Evolutionary conservation across 2,113 vertebrate species (phyloP).

Genomic region (Phycodurus eques): DNA sequence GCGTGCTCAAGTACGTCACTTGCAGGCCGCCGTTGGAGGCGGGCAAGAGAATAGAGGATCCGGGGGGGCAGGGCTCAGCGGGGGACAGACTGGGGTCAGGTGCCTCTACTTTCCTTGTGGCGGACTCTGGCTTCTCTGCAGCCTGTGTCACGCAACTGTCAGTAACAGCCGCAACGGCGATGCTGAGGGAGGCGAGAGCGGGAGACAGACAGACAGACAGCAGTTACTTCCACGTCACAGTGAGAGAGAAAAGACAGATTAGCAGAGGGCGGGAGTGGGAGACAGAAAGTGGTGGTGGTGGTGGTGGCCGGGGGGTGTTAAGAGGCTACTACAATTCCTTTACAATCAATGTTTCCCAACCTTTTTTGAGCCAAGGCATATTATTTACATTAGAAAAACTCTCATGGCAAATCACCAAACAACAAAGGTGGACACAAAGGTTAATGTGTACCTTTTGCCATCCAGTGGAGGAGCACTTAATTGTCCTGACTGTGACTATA

Average conservation of each 20-base stretch:
- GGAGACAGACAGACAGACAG: conserved; percentile 51
- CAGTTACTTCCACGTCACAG: conserved; percentile 62
- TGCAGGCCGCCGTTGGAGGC: conserved; percentile 72
- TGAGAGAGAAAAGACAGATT: conserved; percentile 61
- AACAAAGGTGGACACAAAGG: too few species aligned
- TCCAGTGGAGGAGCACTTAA: too few species aligned
- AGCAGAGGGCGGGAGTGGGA: conserved; percentile 44
- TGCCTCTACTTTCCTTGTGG: conserved; percentile 78
- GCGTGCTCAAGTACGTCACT: conserved; percentile 72
- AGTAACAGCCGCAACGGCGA: conserved; percentile 73
- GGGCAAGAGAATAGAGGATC: conserved; percentile 70
- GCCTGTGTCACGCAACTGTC: conserved; percentile 78
- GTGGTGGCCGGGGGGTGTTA: conserved; percentile 1
- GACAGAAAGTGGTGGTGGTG: conserved; percentile 57
- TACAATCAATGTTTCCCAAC: not conserved
- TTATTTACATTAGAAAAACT: not conserved
- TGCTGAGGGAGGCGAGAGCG: conserved; percentile 72
- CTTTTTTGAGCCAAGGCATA: not conserved
- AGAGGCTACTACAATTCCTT: not conserved
- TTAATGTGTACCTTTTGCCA: too few species aligned
- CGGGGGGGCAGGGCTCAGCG: conserved; percentile 57
- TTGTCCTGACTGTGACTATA: too few species aligned
- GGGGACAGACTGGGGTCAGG: conserved; percentile 62
- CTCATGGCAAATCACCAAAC: too few species aligned
- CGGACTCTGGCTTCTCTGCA: conserved; percentile 76